phyloP scores from a whole-genome alignment of 2,888 invertebrate species.

The Acronicta leporina region DNA sequence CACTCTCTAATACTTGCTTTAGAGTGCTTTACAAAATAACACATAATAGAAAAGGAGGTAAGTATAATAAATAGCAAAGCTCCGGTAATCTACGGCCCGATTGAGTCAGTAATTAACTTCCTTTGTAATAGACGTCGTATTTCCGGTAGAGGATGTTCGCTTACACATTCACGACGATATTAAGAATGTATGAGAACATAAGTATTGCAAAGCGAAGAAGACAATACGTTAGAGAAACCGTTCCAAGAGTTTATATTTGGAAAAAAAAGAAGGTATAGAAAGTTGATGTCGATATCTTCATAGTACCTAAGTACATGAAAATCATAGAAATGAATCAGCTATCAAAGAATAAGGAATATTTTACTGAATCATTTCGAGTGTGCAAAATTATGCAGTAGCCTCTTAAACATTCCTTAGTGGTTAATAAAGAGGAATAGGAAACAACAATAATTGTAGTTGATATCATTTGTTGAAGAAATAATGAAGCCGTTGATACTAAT shows the following conservation, averaged over 20 bases:
- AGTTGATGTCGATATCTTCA: conserved; percentile 16
- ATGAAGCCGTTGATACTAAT: too few species aligned
- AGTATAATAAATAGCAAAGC: not conserved
- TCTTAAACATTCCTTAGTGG: too few species aligned
- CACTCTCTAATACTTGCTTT: too few species aligned
- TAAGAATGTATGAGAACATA: conserved; percentile 9
- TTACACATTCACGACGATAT: conserved; percentile 10
- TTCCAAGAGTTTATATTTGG: conserved; percentile 21
- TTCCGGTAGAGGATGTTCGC: conserved; percentile 7
- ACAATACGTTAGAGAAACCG: conserved; percentile 9
- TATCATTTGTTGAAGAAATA: not conserved
- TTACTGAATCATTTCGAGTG: not conserved
- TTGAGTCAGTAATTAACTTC: conserved; percentile 19
- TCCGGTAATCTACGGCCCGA: not conserved
- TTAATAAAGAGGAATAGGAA: too few species aligned
- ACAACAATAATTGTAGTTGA: too few species aligned
- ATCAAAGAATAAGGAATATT: conserved; percentile 15
- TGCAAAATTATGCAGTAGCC: too few species aligned
- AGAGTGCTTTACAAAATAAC: not conserved
- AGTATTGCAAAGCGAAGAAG: conserved; percentile 9
- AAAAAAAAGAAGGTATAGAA: conserved; percentile 30
- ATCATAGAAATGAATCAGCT: conserved; percentile 21
- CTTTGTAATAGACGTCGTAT: conserved; percentile 11
- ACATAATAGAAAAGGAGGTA: too few species aligned
- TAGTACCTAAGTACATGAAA: conserved; percentile 28